These are phyloP conservation scores for Drosophila kepulauana DNA, from an alignment of 1,140 invertebrate genomes.

Conservation along the genomic window DNA sequence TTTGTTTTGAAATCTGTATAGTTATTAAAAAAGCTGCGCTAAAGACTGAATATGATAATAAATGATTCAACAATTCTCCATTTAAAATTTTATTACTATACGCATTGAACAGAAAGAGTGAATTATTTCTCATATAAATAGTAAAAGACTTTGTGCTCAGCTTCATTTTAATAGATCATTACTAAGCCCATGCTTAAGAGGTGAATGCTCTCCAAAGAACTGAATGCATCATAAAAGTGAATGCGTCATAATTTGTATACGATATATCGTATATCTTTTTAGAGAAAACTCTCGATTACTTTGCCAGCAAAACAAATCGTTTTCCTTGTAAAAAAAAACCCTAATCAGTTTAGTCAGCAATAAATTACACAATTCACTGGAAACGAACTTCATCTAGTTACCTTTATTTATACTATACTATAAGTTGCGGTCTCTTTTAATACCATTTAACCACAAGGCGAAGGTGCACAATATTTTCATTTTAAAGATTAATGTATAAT, in stretches of 20 bases:
- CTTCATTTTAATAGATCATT: neutral
- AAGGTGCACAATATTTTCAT: neutral
- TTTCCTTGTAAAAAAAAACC: neutral
- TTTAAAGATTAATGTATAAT: neutral
- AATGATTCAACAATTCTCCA: too few relatives aligned
- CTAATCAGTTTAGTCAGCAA: neutral
- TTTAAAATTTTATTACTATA: too few relatives aligned
- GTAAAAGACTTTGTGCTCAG: too few relatives aligned
- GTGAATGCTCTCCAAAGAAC: neutral
- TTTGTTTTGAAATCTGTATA: too few relatives aligned
- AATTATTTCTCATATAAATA: too few relatives aligned
- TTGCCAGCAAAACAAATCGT: neutral
- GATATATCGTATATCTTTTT: neutral
- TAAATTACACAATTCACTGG: neutral
- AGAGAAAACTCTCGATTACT: neutral
- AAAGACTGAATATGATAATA: too few relatives aligned
- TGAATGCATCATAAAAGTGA: neutral
- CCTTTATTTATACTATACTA: neutral
- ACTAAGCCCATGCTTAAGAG: neutral
- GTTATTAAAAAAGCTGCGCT: too few relatives aligned
- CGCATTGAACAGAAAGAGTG: too few relatives aligned
- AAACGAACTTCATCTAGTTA: neutral
- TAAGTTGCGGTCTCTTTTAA: neutral
- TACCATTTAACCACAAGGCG: neutral
- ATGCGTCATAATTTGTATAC: neutral